These are phyloP conservation scores for Microctenopoma lineatum DNA, from an alignment of 2,797 vertebrate species.

Conservation along the genomic window DNA sequence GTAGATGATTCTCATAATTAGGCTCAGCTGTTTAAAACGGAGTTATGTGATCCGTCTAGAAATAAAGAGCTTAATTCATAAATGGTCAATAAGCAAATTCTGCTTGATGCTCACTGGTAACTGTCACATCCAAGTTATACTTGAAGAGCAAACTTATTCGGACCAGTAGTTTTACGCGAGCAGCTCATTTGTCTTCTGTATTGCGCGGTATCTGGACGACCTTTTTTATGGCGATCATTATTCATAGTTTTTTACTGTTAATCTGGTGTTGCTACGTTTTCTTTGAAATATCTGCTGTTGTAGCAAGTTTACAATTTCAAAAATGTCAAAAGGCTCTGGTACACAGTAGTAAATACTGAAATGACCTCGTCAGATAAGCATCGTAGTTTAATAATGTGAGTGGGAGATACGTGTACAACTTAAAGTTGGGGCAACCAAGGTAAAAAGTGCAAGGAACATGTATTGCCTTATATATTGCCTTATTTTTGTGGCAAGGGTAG, in stretches of 20 bases:
- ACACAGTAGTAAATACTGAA: conserved; percentile 8
- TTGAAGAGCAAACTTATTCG: background rate
- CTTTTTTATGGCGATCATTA: background rate
- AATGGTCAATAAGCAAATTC: background rate
- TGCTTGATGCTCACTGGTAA: background rate
- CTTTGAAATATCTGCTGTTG: background rate
- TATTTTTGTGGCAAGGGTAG: no score
- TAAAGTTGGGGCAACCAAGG: background rate
- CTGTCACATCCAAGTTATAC: background rate
- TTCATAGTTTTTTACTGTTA: background rate
- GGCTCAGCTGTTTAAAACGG: conserved; percentile 57
- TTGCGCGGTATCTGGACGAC: background rate
- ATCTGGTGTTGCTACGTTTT: background rate
- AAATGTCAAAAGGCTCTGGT: conserved; percentile 18
- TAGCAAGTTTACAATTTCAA: background rate
- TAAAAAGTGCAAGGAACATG: conserved; percentile 2
- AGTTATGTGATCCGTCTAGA: conserved; percentile 40
- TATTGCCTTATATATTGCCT: no score
- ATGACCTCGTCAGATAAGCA: conserved; percentile 36
- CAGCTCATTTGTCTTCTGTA: background rate
- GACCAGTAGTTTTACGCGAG: background rate
- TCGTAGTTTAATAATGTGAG: conserved; percentile 25
- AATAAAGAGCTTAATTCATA: conserved; percentile 32
- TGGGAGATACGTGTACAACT: no score
- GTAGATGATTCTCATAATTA: conserved; percentile 57